These are phyloP conservation scores for Blastobasis lacticolella DNA, from an alignment of 2,888 invertebrate genomes.

Conservation along the genomic window DNA sequence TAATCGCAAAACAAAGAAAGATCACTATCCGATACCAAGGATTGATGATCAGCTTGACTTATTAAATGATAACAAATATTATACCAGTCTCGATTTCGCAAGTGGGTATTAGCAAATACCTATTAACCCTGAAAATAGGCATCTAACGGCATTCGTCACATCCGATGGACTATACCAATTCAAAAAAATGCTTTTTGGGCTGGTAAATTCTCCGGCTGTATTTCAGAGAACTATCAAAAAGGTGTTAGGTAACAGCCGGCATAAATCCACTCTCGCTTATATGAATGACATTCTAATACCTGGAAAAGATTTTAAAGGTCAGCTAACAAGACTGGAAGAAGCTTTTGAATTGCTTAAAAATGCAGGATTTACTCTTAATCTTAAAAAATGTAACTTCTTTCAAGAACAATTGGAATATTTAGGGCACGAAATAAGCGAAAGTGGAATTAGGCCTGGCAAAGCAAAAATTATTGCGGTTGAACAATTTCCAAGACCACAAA, in stretches of 20 bases:
- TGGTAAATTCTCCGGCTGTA: slow-evolving; percentile 9
- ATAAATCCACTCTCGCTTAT: slow-evolving; percentile 14
- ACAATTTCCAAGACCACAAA: slow-evolving; percentile 19
- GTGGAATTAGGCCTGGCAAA: slow-evolving; percentile 17
- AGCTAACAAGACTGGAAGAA: not conserved
- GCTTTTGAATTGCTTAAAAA: not conserved
- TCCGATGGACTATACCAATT: slow-evolving; percentile 9
- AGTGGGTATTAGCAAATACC: slow-evolving; percentile 14
- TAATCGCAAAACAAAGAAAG: slow-evolving; percentile 9
- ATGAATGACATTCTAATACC: slow-evolving; percentile 25
- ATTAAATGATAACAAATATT: slow-evolving; percentile 10
- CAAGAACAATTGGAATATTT: slow-evolving; percentile 17
- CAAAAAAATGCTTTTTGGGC: slow-evolving; percentile 8
- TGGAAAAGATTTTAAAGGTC: slow-evolving; percentile 1
- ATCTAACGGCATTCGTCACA: slow-evolving; percentile 12
- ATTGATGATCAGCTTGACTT: slow-evolving; percentile 11
- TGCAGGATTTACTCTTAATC: slow-evolving; percentile 5
- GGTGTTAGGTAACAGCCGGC: slow-evolving; percentile 7
- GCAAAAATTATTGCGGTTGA: slow-evolving; percentile 19
- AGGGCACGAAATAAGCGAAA: slow-evolving; percentile 18
- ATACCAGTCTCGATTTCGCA: slow-evolving; percentile 8
- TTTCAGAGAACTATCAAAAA: slow-evolving; percentile 15
- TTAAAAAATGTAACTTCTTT: slow-evolving; percentile 19
- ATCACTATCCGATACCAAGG: slow-evolving; percentile 10
- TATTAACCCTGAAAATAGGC: slow-evolving; percentile 4